Conservation (phyloP, 2,797 vertebrate species). For the Enteromius trimaculatus region DNA sequence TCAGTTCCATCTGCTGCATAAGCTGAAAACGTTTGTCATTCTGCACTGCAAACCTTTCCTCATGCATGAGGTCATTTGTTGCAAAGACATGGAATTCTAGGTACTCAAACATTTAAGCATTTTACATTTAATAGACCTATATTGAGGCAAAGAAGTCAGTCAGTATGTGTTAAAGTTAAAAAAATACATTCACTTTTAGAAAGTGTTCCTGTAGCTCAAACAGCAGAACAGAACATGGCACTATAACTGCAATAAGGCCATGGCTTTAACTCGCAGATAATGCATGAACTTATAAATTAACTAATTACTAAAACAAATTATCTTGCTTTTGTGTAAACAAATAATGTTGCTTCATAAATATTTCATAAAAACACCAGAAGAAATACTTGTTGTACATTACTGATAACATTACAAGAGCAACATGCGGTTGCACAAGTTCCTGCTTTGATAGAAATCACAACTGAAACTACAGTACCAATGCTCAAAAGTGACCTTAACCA, state of each 20-base stretch:
- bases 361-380: neutral
- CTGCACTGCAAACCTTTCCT: neutral
- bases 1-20: neutral
- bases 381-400: neutral
- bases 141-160: neutral
- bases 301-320: neutral
- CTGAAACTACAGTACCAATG: neutral
- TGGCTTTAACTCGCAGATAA: neutral
- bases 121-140: neutral
- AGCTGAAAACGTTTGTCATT: neutral
- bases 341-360: neutral
- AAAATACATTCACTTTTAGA: neutral
- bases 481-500: neutral
- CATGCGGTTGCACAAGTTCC: constrained; percentile 3
- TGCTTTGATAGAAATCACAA: constrained; percentile 9
- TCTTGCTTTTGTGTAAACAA: neutral
- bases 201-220: neutral
- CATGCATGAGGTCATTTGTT: neutral
- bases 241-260: neutral
- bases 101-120: neutral
- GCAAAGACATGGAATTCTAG: neutral
- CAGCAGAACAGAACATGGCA: neutral
- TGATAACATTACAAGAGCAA: neutral
- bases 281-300: neutral
- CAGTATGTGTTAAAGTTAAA: neutral